Evolutionary conservation across 2,113 vertebrate genomes (phyloP).

Genomic region (Spheniscus mendiculus): DNA sequence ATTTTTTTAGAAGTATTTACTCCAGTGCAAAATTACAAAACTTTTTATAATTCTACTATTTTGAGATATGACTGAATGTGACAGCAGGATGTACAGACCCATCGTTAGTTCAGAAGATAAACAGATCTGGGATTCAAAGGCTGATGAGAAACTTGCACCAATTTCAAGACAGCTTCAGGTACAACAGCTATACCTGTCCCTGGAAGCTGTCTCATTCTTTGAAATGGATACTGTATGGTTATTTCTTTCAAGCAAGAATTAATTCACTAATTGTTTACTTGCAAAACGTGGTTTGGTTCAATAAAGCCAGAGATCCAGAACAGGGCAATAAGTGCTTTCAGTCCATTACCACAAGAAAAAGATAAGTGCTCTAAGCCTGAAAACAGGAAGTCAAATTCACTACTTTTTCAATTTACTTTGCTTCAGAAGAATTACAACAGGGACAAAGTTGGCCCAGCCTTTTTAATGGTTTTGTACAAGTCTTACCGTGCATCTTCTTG

Average conservation of each 20-base stretch:
- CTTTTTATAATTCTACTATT: neutral
- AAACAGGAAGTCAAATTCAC: neutral
- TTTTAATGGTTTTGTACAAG: neutral
- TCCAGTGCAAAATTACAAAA: neutral
- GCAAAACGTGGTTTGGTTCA: neutral
- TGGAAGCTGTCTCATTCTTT: neutral
- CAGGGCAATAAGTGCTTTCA: neutral
- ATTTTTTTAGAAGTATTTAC: neutral
- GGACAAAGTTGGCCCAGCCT: neutral
- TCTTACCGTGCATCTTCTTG: neutral
- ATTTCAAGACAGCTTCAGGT: neutral
- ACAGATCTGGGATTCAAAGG: neutral
- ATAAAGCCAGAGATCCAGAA: neutral
- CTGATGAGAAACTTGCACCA: neutral
- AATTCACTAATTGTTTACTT: neutral
- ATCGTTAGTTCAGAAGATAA: neutral
- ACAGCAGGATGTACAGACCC: neutral
- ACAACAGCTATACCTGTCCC: neutral
- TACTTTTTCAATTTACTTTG: neutral
- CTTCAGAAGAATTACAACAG: neutral
- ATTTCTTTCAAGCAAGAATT: neutral
- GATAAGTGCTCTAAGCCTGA: neutral
- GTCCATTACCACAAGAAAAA: neutral
- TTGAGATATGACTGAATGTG: neutral
- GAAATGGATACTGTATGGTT: neutral